Evolutionary conservation across 2,113 vertebrate genomes (phyloP).

Genomic region (Carassius carassius): DNA sequence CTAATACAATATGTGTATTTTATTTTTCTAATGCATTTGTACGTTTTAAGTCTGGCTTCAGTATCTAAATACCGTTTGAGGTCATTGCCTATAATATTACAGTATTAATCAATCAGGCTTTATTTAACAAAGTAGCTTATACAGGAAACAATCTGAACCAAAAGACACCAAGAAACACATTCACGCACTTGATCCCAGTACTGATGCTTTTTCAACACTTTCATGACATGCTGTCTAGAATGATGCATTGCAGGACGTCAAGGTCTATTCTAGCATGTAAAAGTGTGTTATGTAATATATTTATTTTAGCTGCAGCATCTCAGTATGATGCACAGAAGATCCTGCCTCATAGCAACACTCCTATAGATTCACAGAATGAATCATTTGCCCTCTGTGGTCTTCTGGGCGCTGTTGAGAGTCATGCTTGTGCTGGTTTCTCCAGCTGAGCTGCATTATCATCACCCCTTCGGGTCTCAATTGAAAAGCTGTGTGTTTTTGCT

Average conservation of each 20-base stretch:
- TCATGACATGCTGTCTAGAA: conserved; percentile 48
- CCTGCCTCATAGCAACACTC: conserved; percentile 42
- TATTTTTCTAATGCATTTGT: background rate
- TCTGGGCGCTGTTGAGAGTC: background rate
- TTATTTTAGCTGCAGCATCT: conserved; percentile 55
- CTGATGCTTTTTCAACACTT: conserved; percentile 35
- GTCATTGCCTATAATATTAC: background rate
- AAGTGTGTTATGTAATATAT: conserved; percentile 52
- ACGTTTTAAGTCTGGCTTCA: background rate
- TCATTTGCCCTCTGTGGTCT: conserved; percentile 27
- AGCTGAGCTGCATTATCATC: conserved; percentile 3
- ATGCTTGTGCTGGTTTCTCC: background rate
- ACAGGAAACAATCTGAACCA: background rate
- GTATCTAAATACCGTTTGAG: background rate
- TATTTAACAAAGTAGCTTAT: background rate
- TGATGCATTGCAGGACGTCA: conserved; percentile 41
- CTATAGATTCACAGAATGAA: conserved; percentile 25
- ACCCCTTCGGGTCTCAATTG: background rate
- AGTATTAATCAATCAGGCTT: background rate
- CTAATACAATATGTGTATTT: no score
- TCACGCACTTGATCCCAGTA: background rate
- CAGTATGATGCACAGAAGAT: conserved; percentile 39
- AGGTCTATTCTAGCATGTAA: conserved; percentile 42
- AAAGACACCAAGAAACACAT: background rate
- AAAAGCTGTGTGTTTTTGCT: background rate